phyloP scores from a whole-genome alignment of 2,113 vertebrate genomes.

The Phylloscopus whistleri region DNA sequence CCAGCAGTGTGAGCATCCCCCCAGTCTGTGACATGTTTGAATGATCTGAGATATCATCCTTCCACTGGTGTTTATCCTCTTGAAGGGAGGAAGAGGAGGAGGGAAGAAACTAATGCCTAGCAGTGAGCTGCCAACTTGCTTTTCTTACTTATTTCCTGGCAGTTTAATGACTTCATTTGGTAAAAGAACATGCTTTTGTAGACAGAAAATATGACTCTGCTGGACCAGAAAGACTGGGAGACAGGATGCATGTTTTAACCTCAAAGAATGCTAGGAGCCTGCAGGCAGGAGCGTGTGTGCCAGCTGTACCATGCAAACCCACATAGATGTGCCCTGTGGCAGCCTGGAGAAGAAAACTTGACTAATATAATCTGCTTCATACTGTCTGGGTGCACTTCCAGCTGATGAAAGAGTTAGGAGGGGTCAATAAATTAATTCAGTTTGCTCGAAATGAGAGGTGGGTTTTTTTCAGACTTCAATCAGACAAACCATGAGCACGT shows the following conservation, averaged over 20 bases:
- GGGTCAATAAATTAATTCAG: conserved; percentile 2
- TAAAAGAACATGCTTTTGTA: not conserved
- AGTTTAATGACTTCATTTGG: not conserved
- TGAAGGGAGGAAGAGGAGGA: not conserved
- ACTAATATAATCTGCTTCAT: not conserved
- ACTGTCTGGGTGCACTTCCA: not conserved
- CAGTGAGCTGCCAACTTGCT: not conserved
- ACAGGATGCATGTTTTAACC: not conserved
- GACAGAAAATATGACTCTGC: not conserved
- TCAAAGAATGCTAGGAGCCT: not conserved
- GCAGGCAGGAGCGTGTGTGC: not conserved
- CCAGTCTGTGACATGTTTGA: not conserved
- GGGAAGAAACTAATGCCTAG: not conserved
- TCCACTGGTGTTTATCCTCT: not conserved
- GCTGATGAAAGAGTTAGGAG: not conserved
- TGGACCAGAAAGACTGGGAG: not conserved
- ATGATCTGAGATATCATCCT: rapidly evolving
- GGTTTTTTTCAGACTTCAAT: conserved; percentile 21
- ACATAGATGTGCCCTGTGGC: not conserved
- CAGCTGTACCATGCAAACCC: not conserved
- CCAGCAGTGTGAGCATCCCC: not conserved
- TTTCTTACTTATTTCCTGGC: not conserved
- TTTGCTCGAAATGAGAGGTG: conserved; percentile 3
- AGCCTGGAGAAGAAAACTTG: not conserved
- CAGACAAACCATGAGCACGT: not conserved